phyloP scores from a whole-genome alignment of 2,797 vertebrate genomes.

The Pogoniulus pusillus region DNA sequence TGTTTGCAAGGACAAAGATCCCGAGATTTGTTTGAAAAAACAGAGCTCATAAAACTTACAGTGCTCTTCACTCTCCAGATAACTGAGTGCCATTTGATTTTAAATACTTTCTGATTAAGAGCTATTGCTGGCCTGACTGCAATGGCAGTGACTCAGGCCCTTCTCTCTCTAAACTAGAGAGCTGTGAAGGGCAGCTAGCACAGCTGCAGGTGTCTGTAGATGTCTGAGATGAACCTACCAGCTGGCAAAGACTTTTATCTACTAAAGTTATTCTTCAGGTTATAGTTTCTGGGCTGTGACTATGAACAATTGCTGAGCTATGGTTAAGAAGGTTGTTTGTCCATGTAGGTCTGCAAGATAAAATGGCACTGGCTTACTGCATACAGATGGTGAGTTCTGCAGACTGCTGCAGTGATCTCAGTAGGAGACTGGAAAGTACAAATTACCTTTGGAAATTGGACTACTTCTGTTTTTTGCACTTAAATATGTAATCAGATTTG shows the following conservation, averaged over 20 bases:
- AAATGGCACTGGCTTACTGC: neutral
- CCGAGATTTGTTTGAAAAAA: neutral
- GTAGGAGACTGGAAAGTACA: slow-evolving; percentile 2
- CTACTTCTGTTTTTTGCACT: neutral
- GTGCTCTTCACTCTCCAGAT: neutral
- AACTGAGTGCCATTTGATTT: neutral
- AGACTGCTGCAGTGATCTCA: neutral
- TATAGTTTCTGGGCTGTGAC: neutral
- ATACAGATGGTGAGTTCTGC: neutral
- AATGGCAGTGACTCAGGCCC: neutral
- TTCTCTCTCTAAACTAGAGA: neutral
- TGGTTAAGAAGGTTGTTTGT: rapidly evolving
- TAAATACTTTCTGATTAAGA: neutral
- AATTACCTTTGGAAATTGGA: slow-evolving; percentile 19
- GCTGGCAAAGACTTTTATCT: neutral
- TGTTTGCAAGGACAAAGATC: neutral
- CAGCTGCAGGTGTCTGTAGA: neutral
- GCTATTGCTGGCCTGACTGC: neutral
- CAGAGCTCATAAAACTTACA: neutral
- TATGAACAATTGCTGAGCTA: neutral
- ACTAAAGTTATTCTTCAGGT: neutral
- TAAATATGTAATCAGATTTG: neutral
- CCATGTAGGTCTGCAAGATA: neutral
- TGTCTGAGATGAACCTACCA: neutral
- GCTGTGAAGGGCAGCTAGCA: neutral